These are phyloP conservation scores for Argya squamiceps DNA, from an alignment of 2,797 vertebrate species.

Conservation along the genomic window DNA sequence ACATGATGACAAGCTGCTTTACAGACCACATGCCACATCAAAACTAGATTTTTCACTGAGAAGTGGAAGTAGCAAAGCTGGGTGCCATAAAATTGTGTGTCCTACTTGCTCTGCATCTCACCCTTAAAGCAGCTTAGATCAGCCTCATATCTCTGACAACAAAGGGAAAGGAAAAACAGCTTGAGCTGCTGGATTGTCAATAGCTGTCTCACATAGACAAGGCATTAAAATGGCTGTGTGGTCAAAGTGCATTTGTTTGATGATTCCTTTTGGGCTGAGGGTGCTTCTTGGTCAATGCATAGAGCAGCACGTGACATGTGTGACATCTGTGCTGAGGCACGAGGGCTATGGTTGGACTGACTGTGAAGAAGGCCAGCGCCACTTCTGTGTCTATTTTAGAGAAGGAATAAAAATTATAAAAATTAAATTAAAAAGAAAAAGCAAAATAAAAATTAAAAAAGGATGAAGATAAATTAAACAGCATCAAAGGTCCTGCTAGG, in stretches of 20 bases:
- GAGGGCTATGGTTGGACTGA: fast-evolving
- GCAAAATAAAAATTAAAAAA: neutral
- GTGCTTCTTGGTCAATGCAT: neutral
- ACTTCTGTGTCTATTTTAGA: neutral
- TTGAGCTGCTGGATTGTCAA: neutral
- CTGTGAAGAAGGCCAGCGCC: neutral
- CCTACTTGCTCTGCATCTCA: neutral
- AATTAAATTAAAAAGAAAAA: neutral
- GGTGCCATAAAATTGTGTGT: neutral
- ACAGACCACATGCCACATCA: neutral
- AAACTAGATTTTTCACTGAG: neutral
- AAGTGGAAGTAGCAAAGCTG: neutral
- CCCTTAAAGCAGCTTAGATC: neutral
- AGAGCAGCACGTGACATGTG: fast-evolving
- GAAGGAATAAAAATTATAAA: neutral
- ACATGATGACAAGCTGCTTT: neutral
- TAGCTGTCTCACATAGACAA: neutral
- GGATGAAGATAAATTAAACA: neutral
- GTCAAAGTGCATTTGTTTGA: neutral
- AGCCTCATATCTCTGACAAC: neutral
- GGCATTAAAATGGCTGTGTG: neutral
- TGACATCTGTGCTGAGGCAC: neutral
- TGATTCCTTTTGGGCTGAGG: neutral
- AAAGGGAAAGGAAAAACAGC: neutral
- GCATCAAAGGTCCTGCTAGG: neutral